Percentiles rank a stretch among this genome's conserved stretches.
phyloP scores from a whole-genome alignment of 2,113 vertebrate species.

The Leptobrachium leishanense region DNA sequence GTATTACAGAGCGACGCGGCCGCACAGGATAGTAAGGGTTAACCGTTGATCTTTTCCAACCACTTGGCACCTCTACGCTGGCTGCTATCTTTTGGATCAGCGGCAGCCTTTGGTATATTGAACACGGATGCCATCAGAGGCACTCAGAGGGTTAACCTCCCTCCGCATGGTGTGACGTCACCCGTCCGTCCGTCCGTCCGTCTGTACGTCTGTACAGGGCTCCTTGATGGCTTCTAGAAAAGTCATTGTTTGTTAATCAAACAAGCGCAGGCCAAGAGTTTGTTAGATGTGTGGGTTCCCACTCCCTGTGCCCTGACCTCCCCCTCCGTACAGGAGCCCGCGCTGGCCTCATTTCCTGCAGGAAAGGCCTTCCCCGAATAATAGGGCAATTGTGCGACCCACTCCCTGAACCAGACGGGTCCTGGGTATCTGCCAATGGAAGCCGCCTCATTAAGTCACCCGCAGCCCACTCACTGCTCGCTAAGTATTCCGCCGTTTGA shows the following conservation, averaged over 20 bases:
- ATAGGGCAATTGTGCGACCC: constrained; percentile 29
- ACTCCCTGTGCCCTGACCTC: constrained; percentile 2
- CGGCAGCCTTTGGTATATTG: no score
- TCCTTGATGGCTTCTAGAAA: neutral
- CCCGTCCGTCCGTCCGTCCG: no score
- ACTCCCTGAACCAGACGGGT: neutral
- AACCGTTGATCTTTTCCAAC: no score
- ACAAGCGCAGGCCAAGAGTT: neutral
- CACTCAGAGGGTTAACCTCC: no score
- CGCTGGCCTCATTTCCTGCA: constrained; percentile 35
- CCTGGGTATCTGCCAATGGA: constrained; percentile 1
- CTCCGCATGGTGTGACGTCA: no score
- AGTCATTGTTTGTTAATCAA: constrained; percentile 20
- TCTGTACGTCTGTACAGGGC: neutral
- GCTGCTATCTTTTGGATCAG: no score
- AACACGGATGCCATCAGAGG: no score
- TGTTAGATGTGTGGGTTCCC: constrained; percentile 20
- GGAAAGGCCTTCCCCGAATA: constrained; percentile 4
- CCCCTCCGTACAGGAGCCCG: neutral
- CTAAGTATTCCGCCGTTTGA: constrained; percentile 22
- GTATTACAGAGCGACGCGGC: no score
- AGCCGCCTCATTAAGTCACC: constrained; percentile 1
- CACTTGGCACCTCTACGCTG: no score
- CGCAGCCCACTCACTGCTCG: constrained; percentile 34
- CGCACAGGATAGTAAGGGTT: no score